phyloP scores from a whole-genome alignment of 2,797 vertebrate species.

The Streptopelia turtur region DNA sequence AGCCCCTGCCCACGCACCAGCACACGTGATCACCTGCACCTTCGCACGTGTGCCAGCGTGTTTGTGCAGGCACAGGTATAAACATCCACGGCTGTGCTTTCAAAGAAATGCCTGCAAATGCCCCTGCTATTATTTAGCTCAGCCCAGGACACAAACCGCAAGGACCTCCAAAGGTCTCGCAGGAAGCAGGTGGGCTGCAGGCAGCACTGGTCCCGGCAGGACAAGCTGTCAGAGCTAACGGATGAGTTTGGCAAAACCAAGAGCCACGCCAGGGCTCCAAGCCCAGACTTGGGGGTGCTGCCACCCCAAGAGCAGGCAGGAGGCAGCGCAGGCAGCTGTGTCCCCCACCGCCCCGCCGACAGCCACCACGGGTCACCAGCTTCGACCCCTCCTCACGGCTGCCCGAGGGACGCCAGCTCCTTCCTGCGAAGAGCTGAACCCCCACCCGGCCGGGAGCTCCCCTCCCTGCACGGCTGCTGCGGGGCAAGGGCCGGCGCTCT shows the following conservation, averaged over 20 bases:
- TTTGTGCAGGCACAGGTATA: not conserved
- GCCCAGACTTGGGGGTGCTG: not conserved
- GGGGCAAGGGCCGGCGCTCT: not conserved
- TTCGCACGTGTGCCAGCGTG: not conserved
- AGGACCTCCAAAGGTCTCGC: rapidly evolving
- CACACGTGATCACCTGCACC: rapidly evolving
- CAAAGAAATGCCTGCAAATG: not conserved
- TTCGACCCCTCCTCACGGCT: not conserved
- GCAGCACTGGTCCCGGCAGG: not conserved
- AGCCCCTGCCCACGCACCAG: not conserved
- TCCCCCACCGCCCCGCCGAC: not conserved
- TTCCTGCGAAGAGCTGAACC: not conserved
- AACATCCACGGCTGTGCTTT: rapidly evolving
- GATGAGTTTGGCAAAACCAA: not conserved
- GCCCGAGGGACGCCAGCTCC: rapidly evolving
- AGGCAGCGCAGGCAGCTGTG: no score
- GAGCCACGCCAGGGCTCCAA: not conserved
- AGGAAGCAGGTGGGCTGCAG: not conserved
- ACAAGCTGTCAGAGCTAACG: not conserved
- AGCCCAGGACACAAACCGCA: not conserved
- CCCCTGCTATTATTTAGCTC: not conserved
- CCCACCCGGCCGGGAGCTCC: not conserved
- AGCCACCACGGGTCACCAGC: rapidly evolving
- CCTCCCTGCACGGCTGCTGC: not conserved
- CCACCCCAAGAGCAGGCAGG: no score